Percentiles rank a stretch among this genome's conserved stretches.
phyloP scores from a whole-genome alignment of 2,888 invertebrate species.

The Spialia ferax region DNA sequence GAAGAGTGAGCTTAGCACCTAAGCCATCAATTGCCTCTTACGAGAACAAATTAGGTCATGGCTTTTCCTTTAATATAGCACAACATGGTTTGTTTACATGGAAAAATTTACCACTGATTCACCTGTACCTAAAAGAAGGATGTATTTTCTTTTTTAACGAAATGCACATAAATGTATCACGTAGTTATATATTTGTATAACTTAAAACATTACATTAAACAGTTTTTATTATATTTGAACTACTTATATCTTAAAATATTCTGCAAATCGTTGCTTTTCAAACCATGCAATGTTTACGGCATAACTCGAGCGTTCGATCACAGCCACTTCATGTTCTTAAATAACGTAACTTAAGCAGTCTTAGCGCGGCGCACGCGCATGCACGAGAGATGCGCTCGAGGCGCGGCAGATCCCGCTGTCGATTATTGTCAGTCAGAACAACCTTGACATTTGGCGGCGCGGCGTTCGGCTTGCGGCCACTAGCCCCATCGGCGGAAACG shows the following conservation, averaged over 20 bases:
- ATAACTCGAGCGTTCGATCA: slow-evolving; percentile 73
- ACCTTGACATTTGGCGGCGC: slow-evolving; percentile 78
- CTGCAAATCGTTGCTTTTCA: slow-evolving; percentile 66
- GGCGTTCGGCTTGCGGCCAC: slow-evolving; percentile 56
- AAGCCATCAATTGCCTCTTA: slow-evolving; percentile 42
- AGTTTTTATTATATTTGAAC: slow-evolving; percentile 30
- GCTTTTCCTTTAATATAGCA: slow-evolving; percentile 12
- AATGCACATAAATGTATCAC: slow-evolving; percentile 11
- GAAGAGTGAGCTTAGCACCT: slow-evolving; percentile 40
- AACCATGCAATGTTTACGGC: slow-evolving; percentile 60
- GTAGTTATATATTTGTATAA: slow-evolving; percentile 28
- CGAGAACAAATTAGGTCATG: slow-evolving; percentile 28
- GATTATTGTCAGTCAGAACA: slow-evolving; percentile 65
- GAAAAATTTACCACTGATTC: neutral
- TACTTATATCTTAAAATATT: slow-evolving; percentile 49
- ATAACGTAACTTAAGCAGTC: slow-evolving; percentile 68
- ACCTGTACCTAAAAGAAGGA: neutral
- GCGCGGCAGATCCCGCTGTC: slow-evolving; percentile 55
- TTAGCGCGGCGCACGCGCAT: slow-evolving; percentile 52
- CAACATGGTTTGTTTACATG: neutral
- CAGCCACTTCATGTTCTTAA: slow-evolving; percentile 73
- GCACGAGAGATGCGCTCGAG: slow-evolving; percentile 58
- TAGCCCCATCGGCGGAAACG: slow-evolving; percentile 82
- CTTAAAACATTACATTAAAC: slow-evolving; percentile 25
- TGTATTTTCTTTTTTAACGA: slow-evolving; percentile 12